Base-by-base conservation (phyloP, 2,113 vertebrate species). In the Scytalopus superciliaris region DNA sequence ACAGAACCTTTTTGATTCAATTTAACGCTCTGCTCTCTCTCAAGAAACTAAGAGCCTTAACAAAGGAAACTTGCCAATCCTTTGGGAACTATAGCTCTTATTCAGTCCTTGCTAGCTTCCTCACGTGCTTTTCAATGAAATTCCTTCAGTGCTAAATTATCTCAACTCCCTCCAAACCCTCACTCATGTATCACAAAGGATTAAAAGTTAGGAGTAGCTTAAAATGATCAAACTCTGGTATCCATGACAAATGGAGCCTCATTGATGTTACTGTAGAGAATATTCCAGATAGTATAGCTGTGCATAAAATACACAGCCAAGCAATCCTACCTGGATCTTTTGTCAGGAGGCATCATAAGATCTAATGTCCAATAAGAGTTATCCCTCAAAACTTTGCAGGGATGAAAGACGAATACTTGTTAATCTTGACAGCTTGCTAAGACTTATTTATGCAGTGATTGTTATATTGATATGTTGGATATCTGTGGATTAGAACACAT, bases 201-300 rank as follows among this genome's bases (percentile, higher is more conserved):
- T 95, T 94, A 89, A 84, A 96, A 94, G 84, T 94, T 39, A 75
- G 25, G 37, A 79, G 40, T 82, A 89, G 37, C 40, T 95, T 91
- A 73, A 93, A 76, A 40, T 72, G 24, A 68, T 87, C 52, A 49
- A 79, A 49, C 79, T 37, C 31, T 1, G 15, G n/a, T 44, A 89
- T 64, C 87, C 53, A 50, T 92, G 84, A 85, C 37, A 87, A 94
- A 94, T 94, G 49, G 49, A 90, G 25, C 49, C 56, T 90, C 35
- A 19, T 2, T 90, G 84, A 72, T 81, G 78, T 91, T 42, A 91
- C 63, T 89, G 33, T 63, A 62, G 59, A 66, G 53, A 85, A 85
- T 33, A 57, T 94, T 95, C 84, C 70, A 96, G 84, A 85, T 93
- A 52, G 56, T 13, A 1, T 59, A 75, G n/a, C 64, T 78, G 49